Base-by-base conservation (phyloP, 2,888 invertebrate species). In the Aleiodes testaceus region DNA sequence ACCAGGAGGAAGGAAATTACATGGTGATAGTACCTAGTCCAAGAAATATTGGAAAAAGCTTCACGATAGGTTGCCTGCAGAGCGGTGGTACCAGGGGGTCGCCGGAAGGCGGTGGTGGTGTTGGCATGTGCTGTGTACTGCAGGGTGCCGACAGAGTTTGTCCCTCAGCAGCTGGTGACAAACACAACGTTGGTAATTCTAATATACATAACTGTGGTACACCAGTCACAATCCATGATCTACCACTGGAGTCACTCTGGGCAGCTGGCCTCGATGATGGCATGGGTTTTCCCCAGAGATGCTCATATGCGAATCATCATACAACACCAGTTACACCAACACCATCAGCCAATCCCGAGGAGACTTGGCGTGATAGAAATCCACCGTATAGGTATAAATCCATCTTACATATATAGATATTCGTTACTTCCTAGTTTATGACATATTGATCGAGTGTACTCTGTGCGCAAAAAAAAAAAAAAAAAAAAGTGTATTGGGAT, bases 201-300 rank as follows among this genome's bases (percentile, higher is more conserved):
- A 79, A 79, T 45, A 70, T 68, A 70, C 70, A 71, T 52, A 72
- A 74, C n/a, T 72, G 72, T 50, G 71, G 65, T 52, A 69, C 73
- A 20, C 64, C 74, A 50, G 72, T 72, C 4, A 49, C 76, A n/a
- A 66, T 71, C 26, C 71, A 75, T 30, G 84, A 85, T 71, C 78
- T 86, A 69, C 85, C 85, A 64, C 79, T 86, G 68, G 87, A 87
- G 77, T 87, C 86, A 14, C 86, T 87, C 59, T 87, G 87, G 87
- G 87, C 87, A 22, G 87, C 87, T 22, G 87, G 86, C n/a, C 79
- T 86, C 69, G 86, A 86, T 76, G 84, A 85, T 36, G 86, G 86
- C 61, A 86, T 86, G 86, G 87, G 87, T 1, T 84, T 86, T 69
- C 84, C 85, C 3, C 84, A 82, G 71, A 79, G 83, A 44, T 85